Evolutionary conservation across 2,113 vertebrate genomes (phyloP).

Genomic region (Rhadina sibilatrix): DNA sequence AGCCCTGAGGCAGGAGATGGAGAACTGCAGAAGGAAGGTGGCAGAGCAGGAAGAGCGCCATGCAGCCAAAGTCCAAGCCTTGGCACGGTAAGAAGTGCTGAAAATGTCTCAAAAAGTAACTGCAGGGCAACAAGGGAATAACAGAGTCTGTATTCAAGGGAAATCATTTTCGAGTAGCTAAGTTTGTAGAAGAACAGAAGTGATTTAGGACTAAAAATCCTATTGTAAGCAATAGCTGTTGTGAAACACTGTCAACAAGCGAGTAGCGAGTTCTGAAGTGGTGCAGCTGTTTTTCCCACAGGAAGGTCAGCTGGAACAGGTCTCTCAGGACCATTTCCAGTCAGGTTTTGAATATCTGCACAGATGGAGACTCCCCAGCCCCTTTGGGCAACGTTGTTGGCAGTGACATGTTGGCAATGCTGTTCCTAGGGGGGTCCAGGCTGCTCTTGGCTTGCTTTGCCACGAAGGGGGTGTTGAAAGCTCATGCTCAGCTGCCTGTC

Average conservation of each 20-base stretch:
- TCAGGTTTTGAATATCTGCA: background rate
- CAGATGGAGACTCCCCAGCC: background rate
- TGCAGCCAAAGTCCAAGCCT: conserved; percentile 83
- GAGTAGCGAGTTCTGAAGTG: background rate
- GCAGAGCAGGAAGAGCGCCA: conserved; percentile 92
- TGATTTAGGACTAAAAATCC: background rate
- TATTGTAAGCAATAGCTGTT: background rate
- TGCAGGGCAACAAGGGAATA: background rate
- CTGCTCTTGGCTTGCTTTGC: background rate
- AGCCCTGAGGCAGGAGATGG: conserved; percentile 86
- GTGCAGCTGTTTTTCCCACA: background rate
- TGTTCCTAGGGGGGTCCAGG: background rate
- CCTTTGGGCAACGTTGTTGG: background rate
- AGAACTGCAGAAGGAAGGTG: conserved; percentile 82
- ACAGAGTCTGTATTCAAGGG: background rate
- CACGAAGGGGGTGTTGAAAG: rapidly evolving
- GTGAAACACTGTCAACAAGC: background rate
- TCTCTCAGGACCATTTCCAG: background rate
- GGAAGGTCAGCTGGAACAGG: background rate
- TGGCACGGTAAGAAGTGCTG: conserved; percentile 80
- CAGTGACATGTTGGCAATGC: background rate
- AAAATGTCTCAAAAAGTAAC: background rate
- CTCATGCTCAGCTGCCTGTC: background rate
- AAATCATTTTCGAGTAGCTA: background rate
- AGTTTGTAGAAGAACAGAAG: background rate